Conservation (phyloP, 1,140 invertebrate genomes). For the Eumaeus atala region DNA sequence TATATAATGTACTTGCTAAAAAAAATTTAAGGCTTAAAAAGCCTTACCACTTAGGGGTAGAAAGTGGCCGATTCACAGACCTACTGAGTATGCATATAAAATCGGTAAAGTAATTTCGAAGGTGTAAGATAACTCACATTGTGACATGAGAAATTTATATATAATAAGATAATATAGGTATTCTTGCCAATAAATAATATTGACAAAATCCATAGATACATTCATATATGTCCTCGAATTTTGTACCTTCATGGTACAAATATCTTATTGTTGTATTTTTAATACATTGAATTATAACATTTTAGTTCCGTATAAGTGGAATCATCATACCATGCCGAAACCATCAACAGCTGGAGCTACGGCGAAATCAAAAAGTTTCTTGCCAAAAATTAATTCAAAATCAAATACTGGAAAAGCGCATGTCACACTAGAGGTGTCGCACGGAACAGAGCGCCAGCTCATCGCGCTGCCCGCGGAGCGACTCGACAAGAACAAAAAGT, state of each 20-base stretch:
- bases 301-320: conserved; percentile 80
- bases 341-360: conserved; percentile 54
- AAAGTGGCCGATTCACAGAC: no score
- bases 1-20: no score
- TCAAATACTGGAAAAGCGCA: conserved; percentile 63
- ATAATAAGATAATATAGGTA: no score
- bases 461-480: conserved; percentile 89
- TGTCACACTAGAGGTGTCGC: conserved; percentile 84
- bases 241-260: conserved; percentile 7
- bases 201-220: no score
- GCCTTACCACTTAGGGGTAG: no score
- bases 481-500: conserved; percentile 89
- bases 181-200: no score
- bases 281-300: conserved; percentile 24
- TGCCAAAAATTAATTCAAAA: conserved; percentile 76
- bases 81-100: no score
- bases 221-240: no score
- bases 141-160: no score
- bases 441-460: conserved; percentile 86
- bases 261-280: not conserved
- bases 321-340: conserved; percentile 85
- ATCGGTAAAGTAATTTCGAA: no score
- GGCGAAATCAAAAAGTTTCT: conserved; percentile 68
- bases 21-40: no score
- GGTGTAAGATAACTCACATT: no score